Evolutionary conservation across 2,113 vertebrate species (phyloP).

Genomic region (Tympanuchus pallidicinctus): DNA sequence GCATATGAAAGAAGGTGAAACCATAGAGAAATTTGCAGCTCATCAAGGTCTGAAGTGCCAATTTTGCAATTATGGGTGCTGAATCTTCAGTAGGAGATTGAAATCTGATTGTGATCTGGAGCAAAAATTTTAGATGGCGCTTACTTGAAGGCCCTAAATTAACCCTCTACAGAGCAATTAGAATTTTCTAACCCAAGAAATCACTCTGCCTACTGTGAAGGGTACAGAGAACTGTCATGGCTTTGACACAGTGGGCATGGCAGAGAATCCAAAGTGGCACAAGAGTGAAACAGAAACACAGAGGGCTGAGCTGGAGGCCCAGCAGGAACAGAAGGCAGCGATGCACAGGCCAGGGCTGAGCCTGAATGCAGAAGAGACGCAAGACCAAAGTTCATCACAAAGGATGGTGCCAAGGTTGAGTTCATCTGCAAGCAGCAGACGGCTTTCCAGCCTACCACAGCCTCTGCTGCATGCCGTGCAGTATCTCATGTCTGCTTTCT

Average conservation of each 20-base stretch:
- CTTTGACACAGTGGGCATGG: rapidly evolving
- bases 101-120: neutral
- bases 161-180: neutral
- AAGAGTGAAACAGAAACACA: neutral
- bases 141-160: neutral
- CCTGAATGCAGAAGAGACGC: neutral
- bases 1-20: neutral
- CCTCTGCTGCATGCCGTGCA: neutral
- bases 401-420: neutral
- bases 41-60: constrained; percentile 43
- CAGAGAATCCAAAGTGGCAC: neutral
- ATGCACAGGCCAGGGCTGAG: neutral
- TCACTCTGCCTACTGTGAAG: neutral
- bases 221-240: neutral
- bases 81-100: neutral
- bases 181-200: neutral
- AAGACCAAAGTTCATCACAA: neutral
- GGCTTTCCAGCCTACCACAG: neutral
- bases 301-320: neutral
- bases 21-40: neutral
- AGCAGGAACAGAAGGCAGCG: neutral
- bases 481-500: neutral
- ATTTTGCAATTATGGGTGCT: constrained; percentile 42
- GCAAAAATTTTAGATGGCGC: neutral
- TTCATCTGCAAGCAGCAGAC: neutral